These are phyloP conservation scores for Pelochelys cantorii DNA, from an alignment of 2,797 vertebrate species.

Conservation along the genomic window DNA sequence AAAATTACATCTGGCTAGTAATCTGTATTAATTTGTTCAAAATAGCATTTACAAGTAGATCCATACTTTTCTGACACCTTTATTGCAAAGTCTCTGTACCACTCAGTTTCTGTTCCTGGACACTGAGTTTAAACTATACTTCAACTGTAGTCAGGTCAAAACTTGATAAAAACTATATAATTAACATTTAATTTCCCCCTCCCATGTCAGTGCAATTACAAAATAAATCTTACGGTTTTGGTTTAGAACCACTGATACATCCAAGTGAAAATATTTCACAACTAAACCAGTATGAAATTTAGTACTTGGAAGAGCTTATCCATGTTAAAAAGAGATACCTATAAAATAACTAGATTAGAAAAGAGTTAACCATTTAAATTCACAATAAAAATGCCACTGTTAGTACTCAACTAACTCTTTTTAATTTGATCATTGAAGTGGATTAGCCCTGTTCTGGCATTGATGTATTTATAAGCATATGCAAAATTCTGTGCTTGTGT, in stretches of 20 bases:
- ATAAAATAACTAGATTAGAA: neutral
- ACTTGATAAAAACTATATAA: neutral
- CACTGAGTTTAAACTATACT: neutral
- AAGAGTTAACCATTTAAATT: neutral
- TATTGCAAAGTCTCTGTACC: slow-evolving; percentile 42
- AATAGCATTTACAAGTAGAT: slow-evolving; percentile 58
- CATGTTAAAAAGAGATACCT: neutral
- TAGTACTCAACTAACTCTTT: too few species aligned
- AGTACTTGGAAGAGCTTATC: neutral
- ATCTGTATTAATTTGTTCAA: slow-evolving; percentile 22
- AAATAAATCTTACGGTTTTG: slow-evolving; percentile 40
- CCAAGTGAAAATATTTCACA: slow-evolving; percentile 3
- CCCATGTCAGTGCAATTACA: neutral
- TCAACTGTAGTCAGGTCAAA: neutral
- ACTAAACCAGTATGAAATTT: neutral
- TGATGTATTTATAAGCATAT: neutral
- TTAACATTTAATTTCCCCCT: neutral
- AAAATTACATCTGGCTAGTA: neutral
- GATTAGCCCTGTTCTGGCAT: neutral
- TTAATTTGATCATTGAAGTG: slow-evolving; percentile 19
- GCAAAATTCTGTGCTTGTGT: neutral
- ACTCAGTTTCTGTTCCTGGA: slow-evolving; percentile 51
- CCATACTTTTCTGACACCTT: slow-evolving; percentile 21
- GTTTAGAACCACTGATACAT: neutral
- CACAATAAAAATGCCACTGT: neutral